phyloP scores from a whole-genome alignment of 2,113 vertebrate genomes.

The Zeus faber region DNA sequence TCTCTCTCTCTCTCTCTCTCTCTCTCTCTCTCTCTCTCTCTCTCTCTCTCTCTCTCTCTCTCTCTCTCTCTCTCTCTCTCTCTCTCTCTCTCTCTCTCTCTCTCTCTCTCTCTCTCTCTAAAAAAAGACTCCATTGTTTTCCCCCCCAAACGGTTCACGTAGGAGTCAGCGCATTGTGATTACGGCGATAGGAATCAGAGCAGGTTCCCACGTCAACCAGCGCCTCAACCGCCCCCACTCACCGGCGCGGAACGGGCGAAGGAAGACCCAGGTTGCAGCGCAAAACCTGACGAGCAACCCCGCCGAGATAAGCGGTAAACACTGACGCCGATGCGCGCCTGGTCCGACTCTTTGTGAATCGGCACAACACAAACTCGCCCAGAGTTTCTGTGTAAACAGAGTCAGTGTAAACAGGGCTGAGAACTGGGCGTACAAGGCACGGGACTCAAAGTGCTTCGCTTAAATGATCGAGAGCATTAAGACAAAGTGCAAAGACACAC shows the following conservation, averaged over 20 bases:
- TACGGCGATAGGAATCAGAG: conserved; percentile 43
- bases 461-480: too few species aligned
- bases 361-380: conserved; percentile 25
- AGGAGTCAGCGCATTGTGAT: conserved; percentile 60
- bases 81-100: too few species aligned
- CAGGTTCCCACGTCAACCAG: conserved; percentile 49
- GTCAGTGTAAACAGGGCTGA: conserved; percentile 7
- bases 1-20: conserved; percentile 25
- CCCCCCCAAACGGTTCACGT: conserved; percentile 41
- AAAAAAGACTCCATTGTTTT: conserved; percentile 52
- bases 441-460: too few species aligned
- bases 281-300: background rate
- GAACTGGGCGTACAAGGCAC: conserved; percentile 28
- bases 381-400: conserved; percentile 48
- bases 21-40: conserved; percentile 19
- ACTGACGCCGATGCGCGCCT: conserved; percentile 38
- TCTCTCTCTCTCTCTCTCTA: conserved; percentile 1
- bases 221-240: conserved; percentile 40
- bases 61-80: conserved; percentile 24
- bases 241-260: too few species aligned
- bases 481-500: too few species aligned
- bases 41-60: background rate
- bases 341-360: conserved; percentile 27
- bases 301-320: background rate
- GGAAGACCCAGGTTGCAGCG: too few species aligned